Base-by-base conservation (phyloP, 2,113 vertebrate genomes). In the Corydoras sp. region DNA sequence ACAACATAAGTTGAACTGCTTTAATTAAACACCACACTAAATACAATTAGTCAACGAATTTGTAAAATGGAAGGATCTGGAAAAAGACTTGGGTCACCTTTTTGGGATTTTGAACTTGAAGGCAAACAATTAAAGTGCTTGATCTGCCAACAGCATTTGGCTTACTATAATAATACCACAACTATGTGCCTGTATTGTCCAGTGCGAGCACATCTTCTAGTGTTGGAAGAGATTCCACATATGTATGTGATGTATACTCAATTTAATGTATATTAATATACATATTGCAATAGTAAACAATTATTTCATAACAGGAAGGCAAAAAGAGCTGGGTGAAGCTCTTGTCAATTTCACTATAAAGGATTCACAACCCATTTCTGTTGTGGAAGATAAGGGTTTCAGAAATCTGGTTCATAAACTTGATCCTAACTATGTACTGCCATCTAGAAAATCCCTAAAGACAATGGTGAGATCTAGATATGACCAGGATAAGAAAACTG, bases 141-240 rank as follows among this genome's bases (percentile, higher is more conserved):
- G 9, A 58, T 68, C 54, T 68, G 66, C 55, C 66, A 68, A 11
- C 55, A 58, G 48, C 31, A 68, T 58, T 55, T 68, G 13, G 18
- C 54, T 49, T 48, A 68, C 14, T 48, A 7, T 18, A 68, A 13
- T 58, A 58, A 24, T 58, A 59, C 66, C 32, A 58, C 15, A 60
- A 60, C 14, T 35, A 49, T n/a, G 56, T 69, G 35, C 55, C 53
- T 48, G 15, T 13, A 49, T 29, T n/a, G 15, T 49, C 2, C 3
- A 48, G 18, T 56, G 6, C 32, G 30, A 43, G 12, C 15, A 35
- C 6, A 35, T 9, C 14, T 35, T 67, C 65, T 67, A 53, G n/a
- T 31, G 29, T 55, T 65, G 15, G 9, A 63, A 12, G 62, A 62
- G 32, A n/a, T 10, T 51, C 24, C 9, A 43, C 14, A 65, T 55